Evolutionary conservation across 2,113 vertebrate genomes (phyloP), one percentile per base, ranked within the genome.

Genomic region (Empidonax alnorum): DNA sequence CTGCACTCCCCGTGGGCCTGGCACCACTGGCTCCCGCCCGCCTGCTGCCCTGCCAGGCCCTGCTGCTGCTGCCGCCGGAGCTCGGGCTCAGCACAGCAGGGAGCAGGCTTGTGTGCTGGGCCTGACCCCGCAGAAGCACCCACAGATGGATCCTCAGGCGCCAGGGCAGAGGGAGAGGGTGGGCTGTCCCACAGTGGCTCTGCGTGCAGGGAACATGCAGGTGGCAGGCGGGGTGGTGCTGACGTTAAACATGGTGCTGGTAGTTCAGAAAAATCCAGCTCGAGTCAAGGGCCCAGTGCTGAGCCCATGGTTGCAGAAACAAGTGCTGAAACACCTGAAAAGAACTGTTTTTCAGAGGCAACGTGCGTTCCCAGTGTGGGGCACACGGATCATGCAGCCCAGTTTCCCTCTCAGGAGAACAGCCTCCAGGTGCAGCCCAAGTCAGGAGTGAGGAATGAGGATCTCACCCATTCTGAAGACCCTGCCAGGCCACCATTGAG

Each of bases 391-490:
- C 22, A 25, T 11, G 7, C 79, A 59, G 58, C 15, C 18, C 92
- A 78, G 53, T 30, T 56, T 13, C 27, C 75, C 53, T 33, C 47
- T 61, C 78, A 79, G 39, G 92, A 92, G 42, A 90, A 72, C 56
- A 74, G 73, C 62, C 53, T 67, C 16, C 31, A 61, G 4, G 23
- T 55, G 47, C 88, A 89, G 25, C 35, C 56, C 28, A 69, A n/a
- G 27, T 19, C 65, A 14, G 55, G 37, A 21, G 33, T 49, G 5
- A 25, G 31, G 42, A 95, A 78, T 25, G 82, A 90, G 42, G 89
- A 93, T 21, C 44, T 63, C 30, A 25, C 20, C 67, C 73, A 14
- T 75, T 46, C 83, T 44, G 84, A 92, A 87, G 95, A 97, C 39
- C 25, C 82, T 52, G n/a, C 75, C 59, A 87, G 78, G 46, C 71